Percentiles rank a stretch among this genome's conserved stretches.
These are phyloP conservation scores for Mastomys coucha DNA, from an alignment of 2,113 vertebrate species.

Conservation along the genomic window DNA sequence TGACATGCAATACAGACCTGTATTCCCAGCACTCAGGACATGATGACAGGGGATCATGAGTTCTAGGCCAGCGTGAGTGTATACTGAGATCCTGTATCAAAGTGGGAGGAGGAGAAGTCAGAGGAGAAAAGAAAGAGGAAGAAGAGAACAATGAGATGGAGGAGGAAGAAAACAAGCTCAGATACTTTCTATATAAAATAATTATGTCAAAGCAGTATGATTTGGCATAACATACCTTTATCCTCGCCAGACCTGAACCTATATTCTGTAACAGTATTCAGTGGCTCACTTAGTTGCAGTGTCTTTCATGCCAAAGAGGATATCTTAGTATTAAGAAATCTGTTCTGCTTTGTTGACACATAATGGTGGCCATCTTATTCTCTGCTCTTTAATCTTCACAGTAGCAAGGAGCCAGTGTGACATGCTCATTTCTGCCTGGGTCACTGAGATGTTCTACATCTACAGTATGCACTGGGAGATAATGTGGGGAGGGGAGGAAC, in stretches of 20 bases:
- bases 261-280: background rate
- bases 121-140: background rate
- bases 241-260: background rate
- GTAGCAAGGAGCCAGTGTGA: background rate
- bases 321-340: background rate
- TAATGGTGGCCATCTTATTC: background rate
- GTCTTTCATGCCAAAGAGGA: background rate
- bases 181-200: background rate
- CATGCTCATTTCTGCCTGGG: background rate
- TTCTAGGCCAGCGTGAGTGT: background rate
- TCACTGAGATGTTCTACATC: background rate
- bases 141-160: background rate
- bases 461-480: background rate
- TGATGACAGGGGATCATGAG: background rate
- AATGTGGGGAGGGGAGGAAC: background rate
- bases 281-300: background rate
- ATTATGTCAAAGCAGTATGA: background rate
- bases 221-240: background rate
- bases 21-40: background rate
- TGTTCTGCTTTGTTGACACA: slow-evolving; percentile 43
- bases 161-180: background rate
- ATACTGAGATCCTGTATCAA: background rate
- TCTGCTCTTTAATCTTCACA: background rate
- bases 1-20: background rate
- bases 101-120: background rate